These are phyloP conservation scores for Drosophila navojoa DNA, from an alignment of 1,140 invertebrate genomes.

Conservation along the genomic window DNA sequence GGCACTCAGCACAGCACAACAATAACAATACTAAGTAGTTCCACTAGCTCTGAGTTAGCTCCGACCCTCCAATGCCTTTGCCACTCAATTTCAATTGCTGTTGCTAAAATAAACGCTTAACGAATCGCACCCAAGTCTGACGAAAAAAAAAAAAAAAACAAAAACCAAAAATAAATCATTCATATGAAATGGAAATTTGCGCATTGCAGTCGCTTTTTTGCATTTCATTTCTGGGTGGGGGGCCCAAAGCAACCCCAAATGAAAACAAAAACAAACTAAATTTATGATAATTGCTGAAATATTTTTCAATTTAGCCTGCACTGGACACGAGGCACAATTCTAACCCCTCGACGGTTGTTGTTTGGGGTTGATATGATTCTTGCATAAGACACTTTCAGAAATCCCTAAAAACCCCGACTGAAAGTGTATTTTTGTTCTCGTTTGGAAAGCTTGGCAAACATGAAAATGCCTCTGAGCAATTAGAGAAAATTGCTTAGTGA, in stretches of 20 bases:
- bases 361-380: conserved; percentile 9
- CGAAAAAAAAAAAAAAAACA: neutral
- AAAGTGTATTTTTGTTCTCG: neutral
- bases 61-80: conserved; percentile 55
- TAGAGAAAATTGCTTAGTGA: neutral
- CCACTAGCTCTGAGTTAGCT: neutral
- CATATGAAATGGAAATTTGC: conserved; percentile 61
- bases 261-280: conserved; percentile 12
- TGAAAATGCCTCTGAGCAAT: neutral
- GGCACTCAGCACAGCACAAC: conserved; percentile 40
- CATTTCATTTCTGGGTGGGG: conserved; percentile 14
- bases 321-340: neutral
- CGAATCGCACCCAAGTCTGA: conserved; percentile 26
- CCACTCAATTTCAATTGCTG: conserved; percentile 78
- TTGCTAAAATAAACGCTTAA: conserved; percentile 52
- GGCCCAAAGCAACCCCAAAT: conserved; percentile 11
- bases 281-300: conserved; percentile 43
- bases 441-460: conserved; percentile 26
- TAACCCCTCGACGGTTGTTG: neutral
- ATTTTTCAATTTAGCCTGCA: conserved; percentile 40
- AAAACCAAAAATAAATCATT: neutral
- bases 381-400: conserved; percentile 7
- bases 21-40: conserved; percentile 7
- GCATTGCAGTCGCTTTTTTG: conserved; percentile 62
- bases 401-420: neutral